These are phyloP conservation scores for Prinia subflava DNA, from an alignment of 2,113 vertebrate species.

Conservation along the genomic window DNA sequence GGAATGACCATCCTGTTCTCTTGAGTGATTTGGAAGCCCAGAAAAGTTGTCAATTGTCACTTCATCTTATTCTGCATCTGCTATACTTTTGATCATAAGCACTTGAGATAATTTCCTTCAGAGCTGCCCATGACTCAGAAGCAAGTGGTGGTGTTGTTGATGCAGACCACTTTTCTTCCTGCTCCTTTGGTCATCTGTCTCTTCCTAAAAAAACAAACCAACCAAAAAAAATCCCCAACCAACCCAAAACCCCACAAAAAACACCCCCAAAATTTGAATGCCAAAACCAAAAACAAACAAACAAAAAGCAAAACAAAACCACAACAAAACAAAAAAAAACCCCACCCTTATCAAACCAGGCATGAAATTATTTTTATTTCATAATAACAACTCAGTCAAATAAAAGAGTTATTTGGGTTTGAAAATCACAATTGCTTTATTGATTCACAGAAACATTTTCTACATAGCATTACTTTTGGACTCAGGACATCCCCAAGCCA, in stretches of 20 bases:
- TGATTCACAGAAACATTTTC: not conserved
- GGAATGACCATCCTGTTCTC: not conserved
- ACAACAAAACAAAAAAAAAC: not conserved
- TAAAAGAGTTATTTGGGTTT: not conserved
- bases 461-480: not conserved
- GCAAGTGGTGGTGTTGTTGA: not conserved
- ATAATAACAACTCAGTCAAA: not conserved
- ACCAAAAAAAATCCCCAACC: fast-evolving
- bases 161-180: not conserved
- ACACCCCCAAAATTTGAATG: not conserved
- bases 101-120: not conserved
- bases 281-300: not conserved
- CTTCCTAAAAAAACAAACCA: not conserved
- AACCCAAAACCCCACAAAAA: not conserved
- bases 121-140: not conserved
- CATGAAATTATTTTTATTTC: not conserved
- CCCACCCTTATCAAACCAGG: not conserved
- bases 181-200: not conserved
- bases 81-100: not conserved
- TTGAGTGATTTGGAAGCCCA: not conserved
- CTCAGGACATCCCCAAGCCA: not conserved
- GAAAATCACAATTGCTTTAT: not conserved
- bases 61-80: not conserved
- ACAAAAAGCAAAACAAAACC: not conserved
- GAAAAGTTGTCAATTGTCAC: not conserved